Percentiles rank a stretch among this genome's conserved stretches.
Evolutionary conservation across 2,888 invertebrate species (phyloP).

Genomic region (Pycnomerus fuliginosus): DNA sequence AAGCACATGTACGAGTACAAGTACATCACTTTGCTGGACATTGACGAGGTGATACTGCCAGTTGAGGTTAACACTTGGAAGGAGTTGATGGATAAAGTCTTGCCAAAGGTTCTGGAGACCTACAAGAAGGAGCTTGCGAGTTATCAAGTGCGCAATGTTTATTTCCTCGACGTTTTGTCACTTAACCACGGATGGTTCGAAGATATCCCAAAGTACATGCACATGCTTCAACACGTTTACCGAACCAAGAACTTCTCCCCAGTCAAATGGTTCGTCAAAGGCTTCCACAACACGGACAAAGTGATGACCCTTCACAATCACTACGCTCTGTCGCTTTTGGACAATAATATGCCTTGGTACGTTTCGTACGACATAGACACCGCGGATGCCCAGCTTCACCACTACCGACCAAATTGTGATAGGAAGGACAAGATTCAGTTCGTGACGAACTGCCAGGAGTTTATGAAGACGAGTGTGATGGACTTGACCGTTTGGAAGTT

Average conservation of each 20-base stretch:
- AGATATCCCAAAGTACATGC: constrained; percentile 84
- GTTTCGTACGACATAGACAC: constrained; percentile 83
- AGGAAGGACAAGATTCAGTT: constrained; percentile 81
- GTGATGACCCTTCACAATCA: constrained; percentile 90
- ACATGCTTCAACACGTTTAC: constrained; percentile 91
- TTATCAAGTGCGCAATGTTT: constrained; percentile 88
- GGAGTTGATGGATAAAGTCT: constrained; percentile 68
- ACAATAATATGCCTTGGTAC: constrained; percentile 65
- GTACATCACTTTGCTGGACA: constrained; percentile 87
- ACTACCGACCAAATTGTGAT: constrained; percentile 92
- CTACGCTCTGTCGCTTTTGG: constrained; percentile 85
- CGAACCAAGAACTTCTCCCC: constrained; percentile 89
- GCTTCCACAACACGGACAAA: constrained; percentile 89
- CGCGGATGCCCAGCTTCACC: constrained; percentile 83
- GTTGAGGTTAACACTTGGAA: constrained; percentile 74
- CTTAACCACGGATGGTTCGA: constrained; percentile 79
- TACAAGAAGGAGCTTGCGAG: constrained; percentile 70
- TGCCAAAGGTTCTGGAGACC: constrained; percentile 67
- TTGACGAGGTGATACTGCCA: constrained; percentile 95
- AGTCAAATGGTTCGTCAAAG: constrained; percentile 90
- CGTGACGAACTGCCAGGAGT: constrained; percentile 80
- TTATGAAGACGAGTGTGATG: constrained; percentile 76
- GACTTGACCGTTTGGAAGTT: constrained; percentile 88
- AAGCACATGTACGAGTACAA: constrained; percentile 87
- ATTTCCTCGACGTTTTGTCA: constrained; percentile 85